Base-by-base conservation (phyloP, 2,797 vertebrate genomes). In the Mormyrus hasselquistii region DNA sequence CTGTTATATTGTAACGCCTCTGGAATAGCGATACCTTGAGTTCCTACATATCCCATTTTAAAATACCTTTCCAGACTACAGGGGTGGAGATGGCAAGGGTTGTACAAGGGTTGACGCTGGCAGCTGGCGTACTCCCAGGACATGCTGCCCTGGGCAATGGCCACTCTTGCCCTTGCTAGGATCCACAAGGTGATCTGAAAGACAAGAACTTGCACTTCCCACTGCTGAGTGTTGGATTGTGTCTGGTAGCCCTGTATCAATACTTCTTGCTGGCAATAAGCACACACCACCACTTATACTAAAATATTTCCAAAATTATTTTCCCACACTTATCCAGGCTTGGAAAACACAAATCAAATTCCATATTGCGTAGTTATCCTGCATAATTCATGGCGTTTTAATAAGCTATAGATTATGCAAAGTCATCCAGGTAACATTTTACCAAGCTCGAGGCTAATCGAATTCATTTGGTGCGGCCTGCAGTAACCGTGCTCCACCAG, bases 401-500 rank as follows among this genome's bases (percentile, higher is more conserved):
- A 73, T 38, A 4, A 34, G 10, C 8, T 47, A 79, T 44, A 8
- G 38, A n/a, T 79, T 79, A 44, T n/a, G 38, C 73, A 41, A 76
- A 41, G 38, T 79, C 73, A 79, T 44, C 38, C 34, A 44, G 34
- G 12, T 76, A 76, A 34, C 34, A 76, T 34, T 41, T 76, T 76
- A 19, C 69, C 41, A 29, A 25, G 59, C 8, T 25, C 59, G 29
- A 73, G 69, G 14, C 12, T 82, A 82, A 47, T n/a, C 34, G 16
- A 9, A 41, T 82, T 47, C 19, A 82, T n/a, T 44, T 47, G 19
- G 16, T 41, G 29, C 29, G 25, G 29, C 29, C 29, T 34, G 29
- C 29, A 73, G 29, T 79, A 79, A 73, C 82, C 22, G 22, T 84
- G 50, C 62, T 88, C 76, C 41, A 57, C 69, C 88, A 89, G 47